Evolutionary conservation across 2,113 vertebrate genomes (phyloP), one percentile per base, ranked within the genome.

Genomic region (Manacus vitellinus): DNA sequence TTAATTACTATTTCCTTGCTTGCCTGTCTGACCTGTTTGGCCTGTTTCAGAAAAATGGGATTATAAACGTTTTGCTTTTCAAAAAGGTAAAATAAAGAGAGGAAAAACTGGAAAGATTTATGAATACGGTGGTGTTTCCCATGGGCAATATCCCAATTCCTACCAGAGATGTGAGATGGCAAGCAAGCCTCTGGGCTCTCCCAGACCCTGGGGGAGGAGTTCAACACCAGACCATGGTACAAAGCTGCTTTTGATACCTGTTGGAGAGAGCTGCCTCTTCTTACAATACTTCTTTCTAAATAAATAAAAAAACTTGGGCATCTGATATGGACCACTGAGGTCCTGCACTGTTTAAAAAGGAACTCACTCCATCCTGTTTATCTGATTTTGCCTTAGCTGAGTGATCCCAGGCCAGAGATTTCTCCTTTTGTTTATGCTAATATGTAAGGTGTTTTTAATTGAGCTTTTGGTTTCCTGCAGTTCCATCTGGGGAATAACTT

Each of bases 381-480:
- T 95, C 88, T 96, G 85, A 96, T 94, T 97, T 93, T 92, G 83
- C 87, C 59, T 85, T 83, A 76, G 79, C 83, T 94, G 91, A 94
- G 85, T 88, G 89, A 97, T 96, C 85, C 88, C 85, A 86, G 71
- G 87, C 78, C 92, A 94, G 78, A 95, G 94, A 94, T 96, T 91
- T 95, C 94, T 96, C 92, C 84, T 72, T 96, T 96, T 96, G 85
- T 94, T 97, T 96, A 96, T 94, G 70, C 55, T 95, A 96, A 97
- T 68, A 62, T 65, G 66, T 81, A 96, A 97, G 93, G 84, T 96
- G 92, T 83, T 97, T 98, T 97, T 91, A 96, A 96, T 83, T 78
- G 74, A 95, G 87, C 75, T 95, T 96, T 96, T 77, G 75, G 74
- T 95, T 96, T 97, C 77, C 85, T 92, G 73, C 73, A 52, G 74